Base-by-base conservation (phyloP, 2,888 invertebrate genomes). In the Catocala nupta region DNA sequence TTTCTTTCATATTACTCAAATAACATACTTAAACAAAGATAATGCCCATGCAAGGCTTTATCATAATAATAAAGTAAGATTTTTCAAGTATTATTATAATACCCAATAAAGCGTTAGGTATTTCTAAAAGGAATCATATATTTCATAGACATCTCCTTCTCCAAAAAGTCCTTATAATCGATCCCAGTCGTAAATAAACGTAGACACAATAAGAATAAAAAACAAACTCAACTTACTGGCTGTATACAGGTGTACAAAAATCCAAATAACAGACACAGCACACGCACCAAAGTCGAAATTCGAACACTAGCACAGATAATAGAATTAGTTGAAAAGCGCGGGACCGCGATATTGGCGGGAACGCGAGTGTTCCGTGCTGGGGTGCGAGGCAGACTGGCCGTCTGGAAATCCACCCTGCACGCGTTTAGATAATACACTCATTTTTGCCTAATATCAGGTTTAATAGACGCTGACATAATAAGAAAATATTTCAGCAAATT, bases 361-460 rank as follows among this genome's bases (percentile, higher is more conserved):
- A 67, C 73, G 52, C 78, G 78, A 68, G 66, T 63, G 50, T 45
- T 49, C 65, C 60, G 67, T 56, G 33, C 72, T 55, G 54, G 64
- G 80, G 68, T 70, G 63, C 65, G 69, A 63, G 54, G 61, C 59
- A 74, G 77, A 78, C 78, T 78, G 67, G 53, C 57, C 59, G 64
- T 60, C 70, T 63, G 54, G 50, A 66, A 64, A 59, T 54, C 63
- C n/a, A 58, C 61, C 73, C 68, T 54, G 34, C 52, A 34, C 42
- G 65, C 56, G 57, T 61, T 59, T 51, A 60, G 59, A 71, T 59
- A 59, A 75, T 66, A 70, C 54, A 52, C 53, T 63, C 59, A 59
- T 56, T 63, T 68, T 65, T 59, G 54, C 68, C 55, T 65, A 62
- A 63, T 54, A 65, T 63, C 49, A 58, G 58, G 65, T 48, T 63